Evolutionary conservation across 2,113 vertebrate species (phyloP).

Genomic region (Phylloscopus trochilus): DNA sequence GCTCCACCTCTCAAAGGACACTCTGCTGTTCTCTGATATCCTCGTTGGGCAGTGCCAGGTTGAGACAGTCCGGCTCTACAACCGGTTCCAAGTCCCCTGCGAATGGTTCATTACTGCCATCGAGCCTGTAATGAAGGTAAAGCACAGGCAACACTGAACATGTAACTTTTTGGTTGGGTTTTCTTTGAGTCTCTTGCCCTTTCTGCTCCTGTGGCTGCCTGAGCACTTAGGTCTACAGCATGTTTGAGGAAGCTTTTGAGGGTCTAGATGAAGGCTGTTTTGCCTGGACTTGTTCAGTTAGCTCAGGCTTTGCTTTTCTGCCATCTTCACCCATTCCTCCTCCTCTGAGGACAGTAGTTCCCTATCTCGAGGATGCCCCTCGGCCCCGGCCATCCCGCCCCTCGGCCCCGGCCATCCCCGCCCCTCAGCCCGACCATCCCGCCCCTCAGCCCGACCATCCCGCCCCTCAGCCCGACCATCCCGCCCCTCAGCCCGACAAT

Average conservation of each 20-base stretch:
- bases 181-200: not conserved
- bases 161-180: not conserved
- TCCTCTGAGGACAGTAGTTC: not conserved
- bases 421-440: no score
- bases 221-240: not conserved
- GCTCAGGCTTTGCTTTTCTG: not conserved
- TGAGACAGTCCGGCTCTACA: constrained; percentile 80
- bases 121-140: constrained; percentile 76
- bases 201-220: not conserved
- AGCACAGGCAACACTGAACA: rapidly evolving
- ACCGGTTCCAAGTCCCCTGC: constrained; percentile 76
- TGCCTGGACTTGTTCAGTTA: not conserved
- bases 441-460: no score
- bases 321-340: not conserved
- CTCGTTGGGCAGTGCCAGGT: constrained; percentile 85
- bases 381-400: no score
- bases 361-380: no score
- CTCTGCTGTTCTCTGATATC: no score
- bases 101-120: constrained; percentile 76
- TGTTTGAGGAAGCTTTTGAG: not conserved
- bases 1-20: no score
- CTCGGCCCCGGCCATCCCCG: no score
- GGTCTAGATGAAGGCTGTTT: not conserved
- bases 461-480: no score
- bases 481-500: no score